phyloP scores from a whole-genome alignment of 2,113 vertebrate genomes.

The Notiomystis cincta region DNA sequence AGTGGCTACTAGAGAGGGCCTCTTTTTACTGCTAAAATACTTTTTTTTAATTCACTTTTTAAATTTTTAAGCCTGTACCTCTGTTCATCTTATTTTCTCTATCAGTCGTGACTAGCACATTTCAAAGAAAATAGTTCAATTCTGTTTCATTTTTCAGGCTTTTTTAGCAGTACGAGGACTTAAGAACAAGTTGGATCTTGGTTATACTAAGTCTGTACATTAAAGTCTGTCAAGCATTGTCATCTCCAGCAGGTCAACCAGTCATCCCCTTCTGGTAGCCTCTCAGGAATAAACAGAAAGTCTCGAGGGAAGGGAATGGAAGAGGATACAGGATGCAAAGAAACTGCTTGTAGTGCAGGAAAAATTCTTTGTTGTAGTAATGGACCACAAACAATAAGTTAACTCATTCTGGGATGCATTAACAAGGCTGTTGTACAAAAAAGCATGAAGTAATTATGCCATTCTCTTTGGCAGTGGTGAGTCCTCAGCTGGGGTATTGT shows the following conservation, averaged over 20 bases:
- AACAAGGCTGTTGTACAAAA: background rate
- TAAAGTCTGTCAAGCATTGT: background rate
- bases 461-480: background rate
- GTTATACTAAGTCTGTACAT: background rate
- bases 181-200: background rate
- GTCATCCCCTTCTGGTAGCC: background rate
- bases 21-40: background rate
- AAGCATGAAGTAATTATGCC: background rate
- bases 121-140: background rate
- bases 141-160: background rate
- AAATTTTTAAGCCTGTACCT: background rate
- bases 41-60: background rate
- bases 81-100: background rate
- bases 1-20: background rate
- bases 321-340: background rate
- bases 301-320: background rate
- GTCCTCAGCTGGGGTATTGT: background rate
- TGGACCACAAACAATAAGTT: background rate
- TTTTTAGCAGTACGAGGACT: background rate
- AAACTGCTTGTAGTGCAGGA: background rate
- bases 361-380: background rate
- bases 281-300: slow-evolving; percentile 13
- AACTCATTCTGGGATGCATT: background rate
- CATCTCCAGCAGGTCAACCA: background rate
- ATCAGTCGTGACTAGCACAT: background rate